Evolutionary conservation across 2,113 vertebrate genomes (phyloP).

Genomic region (Pedetes capensis): DNA sequence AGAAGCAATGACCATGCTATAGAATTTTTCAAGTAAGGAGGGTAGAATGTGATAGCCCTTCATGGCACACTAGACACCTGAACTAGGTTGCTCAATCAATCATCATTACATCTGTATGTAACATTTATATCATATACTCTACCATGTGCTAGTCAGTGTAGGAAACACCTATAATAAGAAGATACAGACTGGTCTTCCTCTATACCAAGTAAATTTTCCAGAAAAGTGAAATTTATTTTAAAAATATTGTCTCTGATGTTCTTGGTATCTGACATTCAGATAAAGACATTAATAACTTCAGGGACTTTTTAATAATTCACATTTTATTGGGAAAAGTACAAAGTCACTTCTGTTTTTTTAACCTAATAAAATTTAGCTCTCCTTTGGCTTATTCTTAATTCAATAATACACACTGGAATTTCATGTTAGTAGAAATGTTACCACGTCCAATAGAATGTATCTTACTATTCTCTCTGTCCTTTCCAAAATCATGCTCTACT

Average conservation of each 20-base stretch:
- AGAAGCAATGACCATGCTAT: neutral
- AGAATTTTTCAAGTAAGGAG: neutral
- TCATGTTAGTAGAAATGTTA: neutral
- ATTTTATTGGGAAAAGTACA: conserved; percentile 34
- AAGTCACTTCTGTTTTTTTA: conserved; percentile 48
- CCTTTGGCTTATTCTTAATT: conserved; percentile 3
- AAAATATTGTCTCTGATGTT: conserved; percentile 41
- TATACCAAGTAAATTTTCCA: neutral
- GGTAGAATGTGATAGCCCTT: neutral
- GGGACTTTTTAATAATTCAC: conserved; percentile 40
- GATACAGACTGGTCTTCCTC: neutral
- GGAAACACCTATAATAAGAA: neutral
- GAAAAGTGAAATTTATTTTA: conserved; percentile 38
- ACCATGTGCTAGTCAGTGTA: neutral
- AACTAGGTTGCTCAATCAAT: neutral
- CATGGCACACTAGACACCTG: neutral
- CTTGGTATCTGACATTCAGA: conserved; percentile 17
- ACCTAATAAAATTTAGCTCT: conserved; percentile 54
- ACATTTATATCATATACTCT: neutral
- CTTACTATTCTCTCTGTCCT: conserved; percentile 25
- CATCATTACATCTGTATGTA: neutral
- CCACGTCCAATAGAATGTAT: neutral
- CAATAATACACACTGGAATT: neutral
- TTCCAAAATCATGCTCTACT: conserved; percentile 63
- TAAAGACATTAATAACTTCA: conserved; percentile 33